Evolutionary conservation across 2,888 invertebrate genomes (phyloP), one percentile per base, ranked within the genome.

Genomic region (Rotaria sp.): DNA sequence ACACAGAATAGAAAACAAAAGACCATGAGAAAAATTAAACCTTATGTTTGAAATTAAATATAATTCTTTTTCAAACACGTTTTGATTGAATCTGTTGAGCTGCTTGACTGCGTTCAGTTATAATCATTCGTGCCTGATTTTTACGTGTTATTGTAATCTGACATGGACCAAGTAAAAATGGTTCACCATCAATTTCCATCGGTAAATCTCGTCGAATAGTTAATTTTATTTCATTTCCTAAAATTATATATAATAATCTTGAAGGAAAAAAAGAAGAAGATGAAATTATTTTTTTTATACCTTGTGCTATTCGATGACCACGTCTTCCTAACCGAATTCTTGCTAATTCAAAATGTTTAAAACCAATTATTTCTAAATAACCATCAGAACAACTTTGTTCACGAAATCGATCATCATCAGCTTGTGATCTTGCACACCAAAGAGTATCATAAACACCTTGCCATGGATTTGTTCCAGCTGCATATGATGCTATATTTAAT

Each of bases 111-210:
- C 45, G 18, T 26, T 80, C 41, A 5, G 75, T 45, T 13, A 80
- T 80, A 15, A 80, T 45, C 86, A 86, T 85, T 30, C 41, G 50
- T 26, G 86, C 85, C 48, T 86, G 86, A 84, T 86, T 86, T 52
- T 86, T 86, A 35, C 85, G 86, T 35, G 80, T 84, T 30, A 86
- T 86, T 75, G 35, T 30, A 15, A 86, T 86, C 30, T 85, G 48
- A 38, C 85, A 85, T 35, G 86, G 86, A 48, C 57, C 48, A 15
- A 86, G 55, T 74, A 50, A 55, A 59, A 85, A 55, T 41, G 87
- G 87, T 55, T 87, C 87, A 35, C 87, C 87, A 52, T 87, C 87
- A 21, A 87, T 85, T 84, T 87, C 85, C 41, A 87, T 85, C 21
- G 87, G 87, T 41, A 87, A 41, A 52, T 84, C 55, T 55, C 57